These are phyloP conservation scores for Pasiphila rectangulata DNA, from an alignment of 2,888 invertebrate species.

Conservation along the genomic window DNA sequence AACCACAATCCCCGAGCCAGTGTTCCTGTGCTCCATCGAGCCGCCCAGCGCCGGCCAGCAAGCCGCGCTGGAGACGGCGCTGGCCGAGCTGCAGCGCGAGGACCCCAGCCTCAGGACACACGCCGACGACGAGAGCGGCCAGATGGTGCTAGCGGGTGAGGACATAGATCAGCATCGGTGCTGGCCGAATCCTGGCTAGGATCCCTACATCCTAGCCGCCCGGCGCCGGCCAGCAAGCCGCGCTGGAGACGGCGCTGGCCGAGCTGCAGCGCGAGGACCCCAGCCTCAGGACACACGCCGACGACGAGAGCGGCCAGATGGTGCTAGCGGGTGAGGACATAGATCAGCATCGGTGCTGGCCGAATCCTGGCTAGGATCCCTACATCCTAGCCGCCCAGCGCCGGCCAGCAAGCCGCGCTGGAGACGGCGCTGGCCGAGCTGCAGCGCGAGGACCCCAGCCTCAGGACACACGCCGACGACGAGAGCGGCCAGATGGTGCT, in stretches of 20 bases:
- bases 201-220: too few relatives aligned
- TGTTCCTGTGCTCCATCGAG: slow-evolving; percentile 98
- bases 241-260: slow-evolving; percentile 89
- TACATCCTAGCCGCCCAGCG: slow-evolving; percentile 91
- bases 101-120: slow-evolving; percentile 93
- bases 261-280: slow-evolving; percentile 95
- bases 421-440: slow-evolving; percentile 90
- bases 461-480: slow-evolving; percentile 84
- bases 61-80: slow-evolving; percentile 87
- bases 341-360: too few relatives aligned
- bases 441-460: slow-evolving; percentile 94
- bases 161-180: slow-evolving; percentile 64
- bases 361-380: too few relatives aligned
- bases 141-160: slow-evolving; percentile 89
- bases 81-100: slow-evolving; percentile 90
- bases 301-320: slow-evolving; percentile 92
- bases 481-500: slow-evolving; percentile 94
- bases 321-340: slow-evolving; percentile 84
- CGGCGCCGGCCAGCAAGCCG: slow-evolving; percentile 85
- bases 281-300: slow-evolving; percentile 85
- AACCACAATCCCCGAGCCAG: slow-evolving; percentile 92
- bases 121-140: slow-evolving; percentile 89
- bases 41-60: slow-evolving; percentile 90
- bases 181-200: too few relatives aligned
- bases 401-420: slow-evolving; percentile 86